Evolutionary conservation across 2,888 invertebrate genomes (phyloP), one percentile per base, ranked within the genome.

Genomic region (Cheilosia soror): DNA sequence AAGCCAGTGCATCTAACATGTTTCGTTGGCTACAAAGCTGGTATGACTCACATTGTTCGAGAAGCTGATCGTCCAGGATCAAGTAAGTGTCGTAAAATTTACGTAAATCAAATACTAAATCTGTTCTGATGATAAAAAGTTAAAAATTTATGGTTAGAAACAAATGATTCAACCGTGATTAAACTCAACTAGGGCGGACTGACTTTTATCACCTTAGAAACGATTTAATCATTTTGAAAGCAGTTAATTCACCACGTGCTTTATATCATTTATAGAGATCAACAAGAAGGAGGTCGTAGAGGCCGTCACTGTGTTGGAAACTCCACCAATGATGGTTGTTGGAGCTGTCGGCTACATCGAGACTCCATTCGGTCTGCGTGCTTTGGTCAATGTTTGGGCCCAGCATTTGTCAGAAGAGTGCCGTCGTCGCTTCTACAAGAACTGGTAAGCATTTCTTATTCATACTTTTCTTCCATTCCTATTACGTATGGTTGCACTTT

Each of bases 261-360:
- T 60, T 63, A 78, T 87, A 69, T 89, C 71, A 66, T 87, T 92
- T 93, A 47, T 93, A 98, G 99, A 99, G 95, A 96, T 99, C 87
- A 99, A 99, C 94, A 99, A 99, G 94, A 99, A 99, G 93, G 99
- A 99, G 93, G 98, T 99, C 82, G 99, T 99, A 29, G 99, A 99
- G 93, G 98, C 98, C 57, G 99, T 99, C 2, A 99, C 99, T 31
- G 96, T 99, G 90, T 94, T 99, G 89, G 99, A 99, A 93, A 96
- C 99, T 3, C 99, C 99, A 76, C 99, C 99, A 49, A 98, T 99
- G 98, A 96, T 99, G 83, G 95, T 98, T 87, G 98, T 99, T 87
- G 99, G 99, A 89, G 96, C 98, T 88, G 98, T 99, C 89, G 99
- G 99, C 79, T 99, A 99, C 94, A 98, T 99, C 89, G 98, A 99